These are phyloP conservation scores for Sciurus niger DNA, from an alignment of 2,113 vertebrate genomes.

Conservation along the genomic window DNA sequence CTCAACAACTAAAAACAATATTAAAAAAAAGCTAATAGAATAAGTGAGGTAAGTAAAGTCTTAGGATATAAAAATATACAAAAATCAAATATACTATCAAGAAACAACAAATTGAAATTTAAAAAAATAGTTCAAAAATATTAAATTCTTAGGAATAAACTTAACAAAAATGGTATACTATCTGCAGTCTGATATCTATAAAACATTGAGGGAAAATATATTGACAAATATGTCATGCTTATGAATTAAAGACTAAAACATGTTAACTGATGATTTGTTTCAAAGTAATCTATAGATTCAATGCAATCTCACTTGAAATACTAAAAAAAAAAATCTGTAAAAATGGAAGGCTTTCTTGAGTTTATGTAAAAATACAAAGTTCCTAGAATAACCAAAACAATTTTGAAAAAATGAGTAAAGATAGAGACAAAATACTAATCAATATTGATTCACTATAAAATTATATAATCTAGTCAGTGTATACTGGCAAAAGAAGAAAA, in stretches of 20 bases:
- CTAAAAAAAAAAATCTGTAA: neutral
- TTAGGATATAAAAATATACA: neutral
- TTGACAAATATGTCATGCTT: no score
- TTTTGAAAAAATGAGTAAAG: neutral
- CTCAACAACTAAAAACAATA: no score
- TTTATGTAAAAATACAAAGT: neutral
- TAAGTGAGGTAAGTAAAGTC: neutral
- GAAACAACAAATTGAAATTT: neutral
- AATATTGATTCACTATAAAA: neutral
- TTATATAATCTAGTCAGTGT: conserved; percentile 1
- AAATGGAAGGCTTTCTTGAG: neutral
- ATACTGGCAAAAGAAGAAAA: neutral
- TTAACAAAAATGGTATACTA: neutral
- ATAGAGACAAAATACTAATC: neutral
- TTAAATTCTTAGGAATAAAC: neutral
- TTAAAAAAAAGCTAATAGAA: neutral
- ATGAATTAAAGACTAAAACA: neutral
- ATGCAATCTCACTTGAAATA: neutral
- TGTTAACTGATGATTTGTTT: neutral
- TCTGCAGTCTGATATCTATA: neutral
- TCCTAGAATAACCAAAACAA: neutral
- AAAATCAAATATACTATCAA: neutral
- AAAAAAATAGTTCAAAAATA: neutral
- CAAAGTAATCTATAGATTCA: neutral
- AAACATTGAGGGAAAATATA: neutral